Base-by-base conservation (phyloP, 2,113 vertebrate genomes). In the Heterotilapia buettikoferi region DNA sequence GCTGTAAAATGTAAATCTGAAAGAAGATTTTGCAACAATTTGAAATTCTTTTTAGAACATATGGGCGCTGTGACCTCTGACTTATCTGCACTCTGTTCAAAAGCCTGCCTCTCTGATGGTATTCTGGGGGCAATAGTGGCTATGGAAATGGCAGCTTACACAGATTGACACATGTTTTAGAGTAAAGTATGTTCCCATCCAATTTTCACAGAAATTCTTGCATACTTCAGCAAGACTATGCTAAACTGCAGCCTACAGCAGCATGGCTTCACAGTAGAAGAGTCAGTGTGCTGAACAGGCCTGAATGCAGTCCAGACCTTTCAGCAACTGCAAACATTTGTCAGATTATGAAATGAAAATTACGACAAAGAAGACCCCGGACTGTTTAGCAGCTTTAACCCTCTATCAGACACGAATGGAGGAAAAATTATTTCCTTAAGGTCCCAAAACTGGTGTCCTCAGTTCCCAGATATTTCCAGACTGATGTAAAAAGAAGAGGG, bases 361-460 rank as follows among this genome's bases (percentile, higher is more conserved):
- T 63, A 11, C 0, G 1, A 33, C 5, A 63, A 63, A 63, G 29
- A 63, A 63, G 5, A 11, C 0, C 0, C 16, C 11, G 0, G 5
- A 63, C 9, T 63, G 29, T 63, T 63, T 10, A 19, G 3, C 0
- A 33, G 29, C 3, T 19, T 33, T 33, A 63, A 0, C 16, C 16
- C 16, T 33, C 59, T 33, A 33, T 63, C 29, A 63, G 59, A 33
- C 59, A 63, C 19, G 9, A 1, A 6, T 63, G 59, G 16, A 63
- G 8, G 8, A 61, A 31, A 18, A 6, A 0, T 31, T 18, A 0
- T 61, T 33, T 33, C 59, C 0, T 33, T 10, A 33, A 61, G 0
- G 0, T 33, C 16, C 33, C 19, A 36, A n/a, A 0, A 13, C 33
- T 66, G 33, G 9, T 66, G 33, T 38, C 10, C 19, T 38, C 19